Evolutionary conservation across 1,140 invertebrate genomes (phyloP).

Genomic region (Elymnias hypermnestra): DNA sequence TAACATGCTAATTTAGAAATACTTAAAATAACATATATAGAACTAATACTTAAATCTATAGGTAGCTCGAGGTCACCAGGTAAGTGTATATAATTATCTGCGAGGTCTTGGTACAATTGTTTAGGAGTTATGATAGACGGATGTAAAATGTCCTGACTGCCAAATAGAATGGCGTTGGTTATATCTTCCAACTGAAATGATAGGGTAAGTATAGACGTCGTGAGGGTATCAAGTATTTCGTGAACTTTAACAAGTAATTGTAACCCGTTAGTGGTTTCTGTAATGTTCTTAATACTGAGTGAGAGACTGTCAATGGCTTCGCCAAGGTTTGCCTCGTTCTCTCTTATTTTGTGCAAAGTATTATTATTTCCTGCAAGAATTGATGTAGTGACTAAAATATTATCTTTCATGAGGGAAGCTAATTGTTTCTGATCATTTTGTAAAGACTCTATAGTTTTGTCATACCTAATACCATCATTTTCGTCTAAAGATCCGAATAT

Average conservation of each 20-base stretch:
- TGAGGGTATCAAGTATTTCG: constrained; percentile 24
- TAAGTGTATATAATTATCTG: constrained; percentile 29
- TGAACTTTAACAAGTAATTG: constrained; percentile 19
- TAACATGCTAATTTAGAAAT: constrained; percentile 27
- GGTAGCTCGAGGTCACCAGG: constrained; percentile 25
- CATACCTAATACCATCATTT: constrained; percentile 18
- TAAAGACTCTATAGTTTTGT: constrained; percentile 14
- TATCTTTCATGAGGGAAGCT: constrained; percentile 11
- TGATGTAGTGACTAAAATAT: constrained; percentile 12
- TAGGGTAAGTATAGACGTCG: constrained; percentile 29
- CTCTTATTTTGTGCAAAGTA: constrained; percentile 1
- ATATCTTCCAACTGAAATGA: constrained; percentile 35
- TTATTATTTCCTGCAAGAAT: constrained; percentile 12
- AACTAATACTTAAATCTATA: constrained; percentile 22
- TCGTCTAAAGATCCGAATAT: constrained; percentile 19
- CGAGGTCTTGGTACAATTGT: constrained; percentile 29
- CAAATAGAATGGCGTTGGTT: constrained; percentile 29
- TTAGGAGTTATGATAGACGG: constrained; percentile 26
- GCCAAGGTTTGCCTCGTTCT: constrained; percentile 8
- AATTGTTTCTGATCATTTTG: constrained; percentile 12
- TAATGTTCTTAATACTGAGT: constrained; percentile 12
- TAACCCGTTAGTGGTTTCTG: constrained; percentile 14
- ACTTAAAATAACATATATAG: constrained; percentile 28
- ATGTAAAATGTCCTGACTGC: constrained; percentile 30
- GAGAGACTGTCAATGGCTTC: constrained; percentile 11